phyloP scores from a whole-genome alignment of 2,113 vertebrate species.

The Microcebus griseorufus region DNA sequence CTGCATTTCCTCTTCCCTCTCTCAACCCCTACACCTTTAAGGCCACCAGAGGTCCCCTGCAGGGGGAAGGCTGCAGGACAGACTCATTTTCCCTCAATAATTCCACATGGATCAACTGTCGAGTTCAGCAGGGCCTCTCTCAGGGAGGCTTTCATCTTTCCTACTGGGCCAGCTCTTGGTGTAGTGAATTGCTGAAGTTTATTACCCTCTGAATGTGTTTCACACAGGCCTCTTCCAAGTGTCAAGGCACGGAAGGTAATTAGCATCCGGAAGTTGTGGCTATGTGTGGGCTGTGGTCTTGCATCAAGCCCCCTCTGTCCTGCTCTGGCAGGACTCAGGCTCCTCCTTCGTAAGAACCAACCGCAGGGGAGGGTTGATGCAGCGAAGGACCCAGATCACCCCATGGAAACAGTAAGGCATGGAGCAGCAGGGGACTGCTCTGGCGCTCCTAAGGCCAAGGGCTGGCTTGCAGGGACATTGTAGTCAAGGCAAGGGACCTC shows the following conservation, averaged over 20 bases:
- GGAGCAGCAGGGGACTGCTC: too few relatives aligned
- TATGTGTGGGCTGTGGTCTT: not conserved
- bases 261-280: not conserved
- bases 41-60: not conserved
- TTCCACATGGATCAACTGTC: not conserved
- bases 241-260: not conserved
- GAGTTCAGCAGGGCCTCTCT: slow-evolving; percentile 40
- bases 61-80: not conserved
- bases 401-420: not conserved
- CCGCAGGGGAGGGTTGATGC: not conserved
- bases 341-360: not conserved
- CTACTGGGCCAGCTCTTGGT: not conserved
- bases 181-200: not conserved
- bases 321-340: not conserved
- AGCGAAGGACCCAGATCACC: not conserved
- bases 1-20: not conserved
- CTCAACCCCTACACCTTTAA: not conserved
- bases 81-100: not conserved
- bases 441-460: not conserved
- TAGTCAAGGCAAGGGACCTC: not conserved
- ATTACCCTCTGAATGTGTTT: slow-evolving; percentile 6
- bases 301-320: not conserved
- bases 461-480: not conserved
- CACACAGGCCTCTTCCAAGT: slow-evolving; percentile 21
- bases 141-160: not conserved